Percentiles rank a stretch among this genome's conserved stretches.
phyloP scores from a whole-genome alignment of 2,888 invertebrate genomes.

The Psylliodes chrysocephalus region DNA sequence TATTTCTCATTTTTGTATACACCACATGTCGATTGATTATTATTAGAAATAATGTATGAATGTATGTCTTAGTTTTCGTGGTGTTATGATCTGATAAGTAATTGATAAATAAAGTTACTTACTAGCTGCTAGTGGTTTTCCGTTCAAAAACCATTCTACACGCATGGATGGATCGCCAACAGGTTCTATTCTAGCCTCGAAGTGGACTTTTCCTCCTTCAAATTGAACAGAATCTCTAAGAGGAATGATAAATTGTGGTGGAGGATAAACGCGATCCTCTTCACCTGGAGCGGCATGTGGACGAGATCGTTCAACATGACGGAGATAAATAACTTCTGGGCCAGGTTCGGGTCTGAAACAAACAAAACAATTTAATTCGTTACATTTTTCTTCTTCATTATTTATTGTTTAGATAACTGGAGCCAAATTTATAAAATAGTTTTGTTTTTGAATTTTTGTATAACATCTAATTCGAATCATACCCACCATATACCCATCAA shows the following conservation, averaged over 20 bases:
- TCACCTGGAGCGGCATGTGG: slow-evolving; percentile 83
- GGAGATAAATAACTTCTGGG: slow-evolving; percentile 92
- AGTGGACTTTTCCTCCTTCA: slow-evolving; percentile 94
- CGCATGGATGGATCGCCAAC: slow-evolving; percentile 96
- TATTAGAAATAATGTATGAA: too few species aligned
- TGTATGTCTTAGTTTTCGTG: too few species aligned
- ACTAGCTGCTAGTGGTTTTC: slow-evolving; percentile 92
- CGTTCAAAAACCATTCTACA: slow-evolving; percentile 96
- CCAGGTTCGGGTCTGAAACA: slow-evolving; percentile 82
- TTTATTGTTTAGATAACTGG: too few species aligned
- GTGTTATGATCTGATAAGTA: too few species aligned
- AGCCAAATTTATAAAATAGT: too few species aligned
- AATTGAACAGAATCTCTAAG: slow-evolving; percentile 82
- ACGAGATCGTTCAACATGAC: slow-evolving; percentile 90
- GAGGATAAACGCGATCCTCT: slow-evolving; percentile 88
- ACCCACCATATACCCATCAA: too few species aligned
- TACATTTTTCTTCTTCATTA: too few species aligned
- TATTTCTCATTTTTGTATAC: too few species aligned
- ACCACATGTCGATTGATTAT: too few species aligned
- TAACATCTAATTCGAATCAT: too few species aligned
- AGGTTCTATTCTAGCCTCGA: slow-evolving; percentile 97
- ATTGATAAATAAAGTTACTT: slow-evolving; percentile 65
- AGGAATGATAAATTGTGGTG: slow-evolving; percentile 92
- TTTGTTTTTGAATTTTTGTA: too few species aligned
- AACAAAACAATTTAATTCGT: too few species aligned